Evolutionary conservation across 2,113 vertebrate genomes (phyloP).

Genomic region (Ascaphus truei): DNA sequence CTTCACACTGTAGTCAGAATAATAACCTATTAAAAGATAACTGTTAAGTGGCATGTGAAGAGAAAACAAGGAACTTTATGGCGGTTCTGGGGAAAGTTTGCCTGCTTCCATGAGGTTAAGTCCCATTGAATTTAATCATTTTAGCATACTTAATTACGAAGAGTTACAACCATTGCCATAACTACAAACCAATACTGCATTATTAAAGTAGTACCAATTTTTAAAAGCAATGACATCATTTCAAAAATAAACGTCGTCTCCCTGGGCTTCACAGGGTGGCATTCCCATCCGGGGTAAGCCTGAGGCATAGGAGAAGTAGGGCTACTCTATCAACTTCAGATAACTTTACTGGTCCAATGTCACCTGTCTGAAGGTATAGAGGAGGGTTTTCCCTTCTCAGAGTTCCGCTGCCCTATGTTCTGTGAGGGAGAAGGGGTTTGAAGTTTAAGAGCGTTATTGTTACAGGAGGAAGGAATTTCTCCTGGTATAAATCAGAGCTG

Average conservation of each 20-base stretch:
- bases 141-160: no score
- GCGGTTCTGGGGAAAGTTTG: background rate
- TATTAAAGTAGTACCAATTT: no score
- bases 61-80: background rate
- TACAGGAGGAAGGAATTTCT: constrained; percentile 59
- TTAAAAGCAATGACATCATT: no score
- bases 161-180: no score
- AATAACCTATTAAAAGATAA: constrained; percentile 42
- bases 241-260: no score
- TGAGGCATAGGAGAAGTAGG: no score
- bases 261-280: no score
- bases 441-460: constrained; percentile 64
- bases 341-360: no score
- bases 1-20: constrained; percentile 48
- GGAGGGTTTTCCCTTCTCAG: background rate
- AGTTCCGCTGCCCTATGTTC: background rate
- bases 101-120: background rate
- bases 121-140: background rate
- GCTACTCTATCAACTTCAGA: no score
- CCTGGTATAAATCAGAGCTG: constrained; percentile 61
- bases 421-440: constrained; percentile 53
- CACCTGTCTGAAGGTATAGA: background rate
- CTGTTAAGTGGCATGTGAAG: constrained; percentile 15
- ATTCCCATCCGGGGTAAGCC: no score
- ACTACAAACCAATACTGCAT: no score